These are phyloP conservation scores for Megalops atlanticus DNA, from an alignment of 2,113 vertebrate species.

Conservation along the genomic window DNA sequence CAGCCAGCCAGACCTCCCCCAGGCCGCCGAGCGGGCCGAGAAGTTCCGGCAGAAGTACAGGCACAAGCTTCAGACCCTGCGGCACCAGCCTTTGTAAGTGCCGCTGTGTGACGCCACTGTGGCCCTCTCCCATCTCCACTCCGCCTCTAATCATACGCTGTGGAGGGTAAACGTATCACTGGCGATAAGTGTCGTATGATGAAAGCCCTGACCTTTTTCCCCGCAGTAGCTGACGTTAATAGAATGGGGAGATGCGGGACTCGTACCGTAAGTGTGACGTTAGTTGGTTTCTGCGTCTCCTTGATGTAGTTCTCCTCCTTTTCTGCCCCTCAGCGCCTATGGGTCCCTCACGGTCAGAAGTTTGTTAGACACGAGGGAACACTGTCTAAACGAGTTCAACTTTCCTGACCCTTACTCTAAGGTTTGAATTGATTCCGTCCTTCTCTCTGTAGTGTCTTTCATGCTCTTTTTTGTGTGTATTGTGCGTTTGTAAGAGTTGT, in stretches of 20 bases:
- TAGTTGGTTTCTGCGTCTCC: conserved; percentile 33
- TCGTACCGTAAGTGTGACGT: not conserved
- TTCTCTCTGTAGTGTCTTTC: conserved; percentile 17
- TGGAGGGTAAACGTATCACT: not conserved
- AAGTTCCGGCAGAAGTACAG: conserved; percentile 95
- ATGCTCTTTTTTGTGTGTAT: conserved; percentile 24
- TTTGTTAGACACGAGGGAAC: conserved; percentile 94
- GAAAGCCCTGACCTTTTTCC: not conserved
- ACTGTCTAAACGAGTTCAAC: conserved; percentile 97
- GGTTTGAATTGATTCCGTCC: conserved; percentile 68
- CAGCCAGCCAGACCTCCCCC: conserved; percentile 83
- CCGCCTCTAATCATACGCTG: not conserved
- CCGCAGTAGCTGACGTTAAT: not conserved
- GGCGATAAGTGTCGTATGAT: not conserved
- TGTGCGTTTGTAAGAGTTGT: not conserved
- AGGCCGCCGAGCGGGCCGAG: conserved; percentile 81
- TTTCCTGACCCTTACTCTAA: conserved; percentile 98
- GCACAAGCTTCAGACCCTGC: conserved; percentile 90
- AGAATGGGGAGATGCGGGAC: not conserved
- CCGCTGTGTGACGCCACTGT: not conserved
- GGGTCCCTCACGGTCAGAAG: conserved; percentile 97
- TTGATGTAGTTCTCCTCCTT: conserved; percentile 57
- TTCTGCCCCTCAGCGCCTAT: conserved; percentile 80
- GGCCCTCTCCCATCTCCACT: not conserved
- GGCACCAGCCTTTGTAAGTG: conserved; percentile 93